Evolutionary conservation across 2,888 invertebrate species (phyloP), one percentile per base, ranked within the genome.

Genomic region (Psococerastis gibbosa): DNA sequence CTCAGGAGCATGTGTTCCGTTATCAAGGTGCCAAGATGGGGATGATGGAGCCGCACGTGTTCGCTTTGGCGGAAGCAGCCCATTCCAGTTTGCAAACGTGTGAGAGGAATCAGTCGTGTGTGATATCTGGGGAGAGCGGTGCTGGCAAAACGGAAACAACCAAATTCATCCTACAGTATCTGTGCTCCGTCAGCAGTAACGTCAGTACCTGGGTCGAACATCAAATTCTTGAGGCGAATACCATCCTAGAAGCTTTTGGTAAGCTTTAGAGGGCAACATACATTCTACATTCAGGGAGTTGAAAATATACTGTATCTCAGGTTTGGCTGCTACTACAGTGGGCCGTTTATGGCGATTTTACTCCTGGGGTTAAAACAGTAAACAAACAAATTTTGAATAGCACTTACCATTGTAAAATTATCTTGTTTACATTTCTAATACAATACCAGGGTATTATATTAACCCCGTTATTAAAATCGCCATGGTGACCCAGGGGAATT

Each of bases 111-210:
- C 82, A 88, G 63, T 85, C 87, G 43, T 80, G 85, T 54, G 87
- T 89, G 44, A 89, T 89, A 68, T 85, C 85, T 32, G 89, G 89
- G 2, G 89, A 89, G 63, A 85, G 85, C 54, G 89, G 91, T 3
- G 88, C 89, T 3, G 91, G 91, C 42, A 91, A 91, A 65, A 91
- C 91, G 1, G 89, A 91, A 62, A 87, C 84, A 43, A 91, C 89
- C 2, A 85, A 89, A 60, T 76, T 89, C 56, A 87, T 91, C 51
- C 67, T 91, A 48, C 88, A 89, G 62, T 91, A 89, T 63, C 66
- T 91, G 43, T 91, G 89, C 62, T 82, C 87, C 11, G 85, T 89
- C 5, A 83, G 82, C 5, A 77, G 76, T 52, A 77, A 79, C 54
- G 78, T 78, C 27, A 78, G 78, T 47, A 82, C 88, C 1, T 91